phyloP scores from a whole-genome alignment of 2,797 vertebrate genomes.

The Coracias cyanogaster region DNA sequence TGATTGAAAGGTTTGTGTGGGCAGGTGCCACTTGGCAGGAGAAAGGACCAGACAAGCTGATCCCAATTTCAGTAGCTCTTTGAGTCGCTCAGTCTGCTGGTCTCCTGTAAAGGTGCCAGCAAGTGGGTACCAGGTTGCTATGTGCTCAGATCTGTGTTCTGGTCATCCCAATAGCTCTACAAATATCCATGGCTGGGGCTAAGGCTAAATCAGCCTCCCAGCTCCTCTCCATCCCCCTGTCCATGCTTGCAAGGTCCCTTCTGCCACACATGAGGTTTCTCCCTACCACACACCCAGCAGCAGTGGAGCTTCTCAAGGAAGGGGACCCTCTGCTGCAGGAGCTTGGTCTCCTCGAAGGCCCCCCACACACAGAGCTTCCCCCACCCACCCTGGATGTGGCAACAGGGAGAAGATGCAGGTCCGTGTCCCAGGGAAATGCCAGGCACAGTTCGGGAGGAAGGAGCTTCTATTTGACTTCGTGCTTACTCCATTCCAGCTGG shows the following conservation, averaged over 20 bases:
- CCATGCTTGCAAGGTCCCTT: accelerated
- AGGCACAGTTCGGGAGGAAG: not conserved
- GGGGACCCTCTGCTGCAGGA: not conserved
- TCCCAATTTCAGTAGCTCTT: not conserved
- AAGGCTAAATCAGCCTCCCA: not conserved
- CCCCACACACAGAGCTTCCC: not conserved
- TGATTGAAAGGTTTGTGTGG: accelerated
- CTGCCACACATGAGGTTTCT: not conserved
- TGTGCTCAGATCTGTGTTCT: not conserved
- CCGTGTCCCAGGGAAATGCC: accelerated
- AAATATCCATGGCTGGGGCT: not conserved
- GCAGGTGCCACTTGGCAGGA: not conserved
- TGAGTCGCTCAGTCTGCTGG: not conserved
- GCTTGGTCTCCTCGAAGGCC: not conserved
- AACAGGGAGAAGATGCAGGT: not conserved
- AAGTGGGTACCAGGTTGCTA: accelerated
- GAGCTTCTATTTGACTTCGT: not conserved
- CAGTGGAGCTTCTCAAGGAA: accelerated
- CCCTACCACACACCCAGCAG: accelerated
- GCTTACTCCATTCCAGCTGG: not conserved
- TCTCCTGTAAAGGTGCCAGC: not conserved
- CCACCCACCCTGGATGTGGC: not conserved
- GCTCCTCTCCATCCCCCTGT: not conserved
- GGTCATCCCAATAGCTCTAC: not conserved
- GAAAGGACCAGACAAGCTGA: not conserved